phyloP scores from a whole-genome alignment of 2,888 invertebrate genomes.

The Chromoteleia sp. region DNA sequence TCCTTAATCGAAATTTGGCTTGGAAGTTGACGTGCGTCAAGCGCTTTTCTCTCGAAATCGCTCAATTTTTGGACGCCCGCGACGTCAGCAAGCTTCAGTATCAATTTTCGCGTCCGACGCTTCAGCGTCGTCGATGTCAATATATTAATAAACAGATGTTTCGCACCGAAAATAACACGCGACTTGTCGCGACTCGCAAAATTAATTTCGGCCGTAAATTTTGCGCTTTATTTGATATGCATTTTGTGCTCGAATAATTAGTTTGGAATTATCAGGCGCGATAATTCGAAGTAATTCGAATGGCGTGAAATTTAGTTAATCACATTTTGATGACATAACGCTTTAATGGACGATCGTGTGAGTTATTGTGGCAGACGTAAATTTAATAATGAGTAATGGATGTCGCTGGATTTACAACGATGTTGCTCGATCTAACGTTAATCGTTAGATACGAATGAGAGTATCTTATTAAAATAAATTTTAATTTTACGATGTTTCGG shows the following conservation, averaged over 20 bases:
- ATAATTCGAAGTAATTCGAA: slow-evolving; percentile 6
- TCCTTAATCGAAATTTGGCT: no score
- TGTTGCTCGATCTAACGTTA: no score
- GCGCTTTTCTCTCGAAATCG: slow-evolving; percentile 3
- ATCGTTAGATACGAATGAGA: no score
- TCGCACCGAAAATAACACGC: neutral
- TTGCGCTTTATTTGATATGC: slow-evolving; percentile 9
- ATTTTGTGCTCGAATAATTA: slow-evolving; percentile 23
- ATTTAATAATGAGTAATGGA: slow-evolving; percentile 35
- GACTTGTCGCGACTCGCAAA: slow-evolving; percentile 4
- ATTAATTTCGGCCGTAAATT: neutral
- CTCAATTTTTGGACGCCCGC: neutral
- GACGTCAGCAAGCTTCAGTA: neutral
- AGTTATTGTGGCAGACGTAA: slow-evolving; percentile 30
- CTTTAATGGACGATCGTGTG: slow-evolving; percentile 15
- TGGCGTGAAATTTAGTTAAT: slow-evolving; percentile 32
- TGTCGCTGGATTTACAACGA: no score
- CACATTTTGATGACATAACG: slow-evolving; percentile 33
- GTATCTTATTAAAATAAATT: no score
- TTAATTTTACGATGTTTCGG: no score
- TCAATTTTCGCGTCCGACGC: neutral
- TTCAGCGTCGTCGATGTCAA: slow-evolving; percentile 3
- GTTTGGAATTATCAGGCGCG: slow-evolving; percentile 13
- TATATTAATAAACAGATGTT: slow-evolving; percentile 16
- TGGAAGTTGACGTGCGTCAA: slow-evolving; percentile 6